Base-by-base conservation (phyloP, 2,113 vertebrate species). In the Phocoena phocoena region DNA sequence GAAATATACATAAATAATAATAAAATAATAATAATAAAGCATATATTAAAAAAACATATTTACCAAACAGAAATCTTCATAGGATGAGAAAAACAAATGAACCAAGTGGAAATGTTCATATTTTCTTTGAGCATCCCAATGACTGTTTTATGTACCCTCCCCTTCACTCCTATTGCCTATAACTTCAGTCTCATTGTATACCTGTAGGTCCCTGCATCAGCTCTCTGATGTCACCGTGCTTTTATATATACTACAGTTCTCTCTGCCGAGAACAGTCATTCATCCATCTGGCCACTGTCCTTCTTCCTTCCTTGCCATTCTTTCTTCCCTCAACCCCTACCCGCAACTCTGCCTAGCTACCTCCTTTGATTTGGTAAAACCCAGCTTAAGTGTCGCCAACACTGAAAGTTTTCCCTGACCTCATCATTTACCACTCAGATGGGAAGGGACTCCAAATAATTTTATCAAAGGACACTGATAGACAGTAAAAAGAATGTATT, bases 81-180 rank as follows among this genome's bases (percentile, higher is more conserved):
- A 93, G 15, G n/a, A 47, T 93, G 17, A 91, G 94, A 88, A 71
- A 93, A 89, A 55, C 33, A 90, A 92, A 38, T 31, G 23, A 95
- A 76, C 20, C 70, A 62, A 62, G 60, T 31, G 26, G 5, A 41
- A 90, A 33, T 55, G 67, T 62, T 95, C 47, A 8, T 80, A 23
- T 86, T 89, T 90, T 81, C 71, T 85, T 36, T 55, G 41, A 65
- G 13, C 25, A 93, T 6, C 60, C 73, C 6, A 76, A 4, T 36
- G 26, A 82, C 6, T 71, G 20, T 33, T 68, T 17, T 81, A 53
- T 6, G 36, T n/a, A 86, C 14, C 80, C 36, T 47, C 4, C 44
- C 33, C 15, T 90, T 81, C 68, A 36, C n/a, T 63, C 10, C 25
- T 76, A n/a, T 5, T 67, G 47, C 71, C 50, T 67, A 11, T 17